Evolutionary conservation across 2,888 invertebrate genomes (phyloP).

Genomic region (Aquatica leii): DNA sequence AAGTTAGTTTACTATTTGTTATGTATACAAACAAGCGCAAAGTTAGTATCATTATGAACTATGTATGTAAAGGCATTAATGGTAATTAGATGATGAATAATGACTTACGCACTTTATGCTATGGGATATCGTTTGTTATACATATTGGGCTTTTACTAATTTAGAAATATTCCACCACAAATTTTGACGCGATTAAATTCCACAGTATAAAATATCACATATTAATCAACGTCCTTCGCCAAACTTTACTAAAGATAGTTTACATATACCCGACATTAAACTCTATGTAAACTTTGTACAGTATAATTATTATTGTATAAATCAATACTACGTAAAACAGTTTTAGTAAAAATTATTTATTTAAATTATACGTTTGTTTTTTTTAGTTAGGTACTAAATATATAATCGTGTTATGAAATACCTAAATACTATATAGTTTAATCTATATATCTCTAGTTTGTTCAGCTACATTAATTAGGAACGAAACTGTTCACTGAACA

Average conservation of each 20-base stretch:
- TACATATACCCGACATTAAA: not conserved
- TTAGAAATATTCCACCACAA: conserved; percentile 32
- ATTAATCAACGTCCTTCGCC: conserved; percentile 12
- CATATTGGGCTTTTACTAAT: conserved; percentile 40
- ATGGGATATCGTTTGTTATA: conserved; percentile 29
- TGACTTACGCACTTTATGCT: conserved; percentile 42
- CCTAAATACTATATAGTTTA: no score
- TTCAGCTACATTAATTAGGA: no score
- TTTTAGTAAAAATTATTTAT: no score
- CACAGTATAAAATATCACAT: conserved; percentile 12
- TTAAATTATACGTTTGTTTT: no score
- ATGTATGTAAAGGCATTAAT: conserved; percentile 48
- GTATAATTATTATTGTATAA: not conserved
- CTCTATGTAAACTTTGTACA: conserved; percentile 1
- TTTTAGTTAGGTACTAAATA: no score
- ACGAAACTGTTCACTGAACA: no score
- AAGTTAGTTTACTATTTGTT: no score
- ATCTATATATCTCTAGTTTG: no score
- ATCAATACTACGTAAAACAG: not conserved
- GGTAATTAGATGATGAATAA: conserved; percentile 50
- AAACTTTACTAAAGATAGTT: conserved; percentile 10
- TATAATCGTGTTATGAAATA: no score
- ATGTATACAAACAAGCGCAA: conserved; percentile 26
- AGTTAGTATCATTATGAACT: conserved; percentile 41
- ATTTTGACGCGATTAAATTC: conserved; percentile 22